These are phyloP conservation scores for Epinephelus malabaricus DNA, from an alignment of 2,797 vertebrate genomes.

Conservation along the genomic window DNA sequence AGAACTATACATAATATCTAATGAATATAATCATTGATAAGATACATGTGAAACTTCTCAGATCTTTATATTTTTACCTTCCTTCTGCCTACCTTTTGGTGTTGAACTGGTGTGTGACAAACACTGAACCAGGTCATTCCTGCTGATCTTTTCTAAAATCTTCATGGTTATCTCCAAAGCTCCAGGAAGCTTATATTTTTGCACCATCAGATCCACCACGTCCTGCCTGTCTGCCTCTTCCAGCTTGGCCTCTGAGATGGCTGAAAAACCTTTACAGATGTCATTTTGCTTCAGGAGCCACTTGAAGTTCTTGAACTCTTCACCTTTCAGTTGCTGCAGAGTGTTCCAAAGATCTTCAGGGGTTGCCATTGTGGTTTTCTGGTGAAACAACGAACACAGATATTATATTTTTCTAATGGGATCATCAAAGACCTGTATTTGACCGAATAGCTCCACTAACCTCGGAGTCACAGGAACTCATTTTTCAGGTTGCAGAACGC, in stretches of 20 bases:
- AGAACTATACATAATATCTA: background rate
- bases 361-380: conserved; percentile 26
- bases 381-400: background rate
- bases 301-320: conserved; percentile 24
- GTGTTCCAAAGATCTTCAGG: conserved; percentile 28
- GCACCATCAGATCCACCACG: conserved; percentile 56
- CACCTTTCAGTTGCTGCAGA: background rate
- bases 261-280: background rate
- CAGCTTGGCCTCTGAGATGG: conserved; percentile 18
- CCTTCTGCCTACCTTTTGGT: background rate
- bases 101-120: background rate
- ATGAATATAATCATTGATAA: background rate
- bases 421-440: background rate
- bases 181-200: background rate
- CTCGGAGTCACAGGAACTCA: no score
- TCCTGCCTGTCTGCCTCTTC: conserved; percentile 36
- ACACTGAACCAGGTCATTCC: conserved; percentile 57
- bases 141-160: conserved; percentile 45
- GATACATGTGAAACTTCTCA: background rate
- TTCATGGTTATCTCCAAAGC: conserved; percentile 12
- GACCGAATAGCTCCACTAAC: background rate
- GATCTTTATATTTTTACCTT: background rate
- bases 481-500: no score
- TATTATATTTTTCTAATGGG: background rate
- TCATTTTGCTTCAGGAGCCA: conserved; percentile 44